Evolutionary conservation across 2,888 invertebrate genomes (phyloP).

Genomic region (Zhuqinia jingwanae): DNA sequence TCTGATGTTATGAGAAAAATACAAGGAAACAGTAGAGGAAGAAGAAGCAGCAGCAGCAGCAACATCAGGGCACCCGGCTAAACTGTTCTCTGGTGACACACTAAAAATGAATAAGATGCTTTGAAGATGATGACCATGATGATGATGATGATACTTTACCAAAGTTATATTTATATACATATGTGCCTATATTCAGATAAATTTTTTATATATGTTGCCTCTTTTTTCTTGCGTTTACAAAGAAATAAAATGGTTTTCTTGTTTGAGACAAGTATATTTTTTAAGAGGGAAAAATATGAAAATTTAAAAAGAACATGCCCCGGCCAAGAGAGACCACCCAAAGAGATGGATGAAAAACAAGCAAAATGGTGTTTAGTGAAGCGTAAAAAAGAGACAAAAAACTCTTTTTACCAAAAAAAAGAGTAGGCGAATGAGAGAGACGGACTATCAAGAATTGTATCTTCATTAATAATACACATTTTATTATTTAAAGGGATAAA

Average conservation of each 20-base stretch:
- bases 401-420: background rate
- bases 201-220: too few species aligned
- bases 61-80: slow-evolving; percentile 32
- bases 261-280: too few species aligned
- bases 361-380: background rate
- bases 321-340: background rate
- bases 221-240: too few species aligned
- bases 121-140: background rate
- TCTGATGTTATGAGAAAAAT: too few species aligned
- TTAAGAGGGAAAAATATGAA: background rate
- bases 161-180: too few species aligned
- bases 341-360: background rate
- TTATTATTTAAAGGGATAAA: slow-evolving; percentile 32
- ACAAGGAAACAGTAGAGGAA: background rate
- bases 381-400: background rate
- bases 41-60: background rate
- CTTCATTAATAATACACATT: slow-evolving; percentile 44
- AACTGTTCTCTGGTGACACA: slow-evolving; percentile 71
- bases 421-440: background rate
- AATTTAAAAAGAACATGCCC: background rate
- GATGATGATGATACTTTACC: background rate
- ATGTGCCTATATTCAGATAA: too few species aligned
- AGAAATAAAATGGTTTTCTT: too few species aligned
- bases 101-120: slow-evolving; percentile 45
- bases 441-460: background rate